A percentile compares a stretch with the other conserved stretches of the same genome.
These are phyloP conservation scores for Argyresthia albistria DNA, from an alignment of 2,888 invertebrate species.

Conservation along the genomic window DNA sequence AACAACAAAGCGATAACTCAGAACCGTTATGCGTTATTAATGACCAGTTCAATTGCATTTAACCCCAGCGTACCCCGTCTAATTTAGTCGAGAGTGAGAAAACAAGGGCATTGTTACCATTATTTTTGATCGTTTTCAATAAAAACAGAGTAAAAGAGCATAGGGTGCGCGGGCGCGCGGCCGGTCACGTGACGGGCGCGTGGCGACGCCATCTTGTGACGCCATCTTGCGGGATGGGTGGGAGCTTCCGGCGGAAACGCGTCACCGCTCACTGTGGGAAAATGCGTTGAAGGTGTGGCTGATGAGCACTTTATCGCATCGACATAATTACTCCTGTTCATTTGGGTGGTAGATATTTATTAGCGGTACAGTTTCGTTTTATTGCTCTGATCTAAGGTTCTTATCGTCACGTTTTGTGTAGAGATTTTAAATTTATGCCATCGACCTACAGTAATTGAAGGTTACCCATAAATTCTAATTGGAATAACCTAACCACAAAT, in stretches of 20 bases:
- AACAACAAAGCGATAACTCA: neutral
- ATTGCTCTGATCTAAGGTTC: no score
- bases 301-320: constrained; percentile 5
- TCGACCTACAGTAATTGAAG: no score
- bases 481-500: neutral
- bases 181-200: constrained; percentile 34
- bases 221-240: constrained; percentile 59
- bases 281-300: constrained; percentile 29
- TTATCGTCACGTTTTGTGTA: no score
- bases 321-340: neutral
- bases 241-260: constrained; percentile 55
- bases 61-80: constrained; percentile 50
- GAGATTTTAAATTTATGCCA: no score
- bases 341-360: neutral
- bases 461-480: no score
- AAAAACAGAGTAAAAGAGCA: constrained; percentile 48
- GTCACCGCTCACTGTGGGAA: constrained; percentile 47
- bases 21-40: constrained; percentile 36
- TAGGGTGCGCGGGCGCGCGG: constrained; percentile 34
- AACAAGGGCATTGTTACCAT: constrained; percentile 53
- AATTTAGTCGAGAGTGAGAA: constrained; percentile 58
- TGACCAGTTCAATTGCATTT: constrained; percentile 63
- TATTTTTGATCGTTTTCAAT: constrained; percentile 63
- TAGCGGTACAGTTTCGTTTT: neutral
- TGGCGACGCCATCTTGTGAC: constrained; percentile 34